Percentiles rank a stretch among this genome's conserved stretches.
phyloP scores from a whole-genome alignment of 2,888 invertebrate species.

The Nemurella pictetii region DNA sequence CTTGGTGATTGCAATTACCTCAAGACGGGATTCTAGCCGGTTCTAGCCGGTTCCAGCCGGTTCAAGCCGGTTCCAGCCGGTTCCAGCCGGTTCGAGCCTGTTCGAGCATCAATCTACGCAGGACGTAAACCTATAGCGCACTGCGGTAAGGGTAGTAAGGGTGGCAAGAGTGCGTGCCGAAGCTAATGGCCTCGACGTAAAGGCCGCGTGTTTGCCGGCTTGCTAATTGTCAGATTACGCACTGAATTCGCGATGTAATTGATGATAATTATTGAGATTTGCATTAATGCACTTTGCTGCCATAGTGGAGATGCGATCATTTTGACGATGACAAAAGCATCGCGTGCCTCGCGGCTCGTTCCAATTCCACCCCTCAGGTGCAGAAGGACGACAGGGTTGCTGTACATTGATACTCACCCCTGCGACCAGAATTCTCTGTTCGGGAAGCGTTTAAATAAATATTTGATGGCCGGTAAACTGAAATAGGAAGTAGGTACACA shows the following conservation, averaged over 20 bases:
- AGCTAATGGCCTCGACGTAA: not conserved
- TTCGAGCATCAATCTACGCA: not conserved
- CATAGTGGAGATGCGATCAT: not conserved
- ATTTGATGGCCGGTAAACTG: not conserved
- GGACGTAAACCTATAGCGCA: not conserved
- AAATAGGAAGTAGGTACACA: not conserved
- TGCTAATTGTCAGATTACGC: not conserved
- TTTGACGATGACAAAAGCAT: not conserved
- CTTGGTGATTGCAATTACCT: too few relatives aligned
- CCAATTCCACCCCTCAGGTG: too few relatives aligned
- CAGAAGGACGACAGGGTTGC: too few relatives aligned
- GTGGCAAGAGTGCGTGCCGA: not conserved
- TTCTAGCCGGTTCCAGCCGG: too few relatives aligned
- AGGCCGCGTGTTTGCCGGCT: not conserved
- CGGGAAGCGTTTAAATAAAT: not conserved
- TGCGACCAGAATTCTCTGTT: not conserved
- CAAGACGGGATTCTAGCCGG: too few relatives aligned
- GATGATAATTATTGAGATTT: not conserved
- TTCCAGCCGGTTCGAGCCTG: too few relatives aligned
- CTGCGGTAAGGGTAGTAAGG: not conserved
- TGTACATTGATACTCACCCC: too few relatives aligned
- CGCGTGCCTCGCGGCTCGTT: too few relatives aligned
- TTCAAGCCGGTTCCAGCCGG: too few relatives aligned
- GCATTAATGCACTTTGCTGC: not conserved
- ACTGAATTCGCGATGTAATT: not conserved